These are phyloP conservation scores for Planococcus citri DNA, from an alignment of 1,140 invertebrate genomes.

Conservation along the genomic window DNA sequence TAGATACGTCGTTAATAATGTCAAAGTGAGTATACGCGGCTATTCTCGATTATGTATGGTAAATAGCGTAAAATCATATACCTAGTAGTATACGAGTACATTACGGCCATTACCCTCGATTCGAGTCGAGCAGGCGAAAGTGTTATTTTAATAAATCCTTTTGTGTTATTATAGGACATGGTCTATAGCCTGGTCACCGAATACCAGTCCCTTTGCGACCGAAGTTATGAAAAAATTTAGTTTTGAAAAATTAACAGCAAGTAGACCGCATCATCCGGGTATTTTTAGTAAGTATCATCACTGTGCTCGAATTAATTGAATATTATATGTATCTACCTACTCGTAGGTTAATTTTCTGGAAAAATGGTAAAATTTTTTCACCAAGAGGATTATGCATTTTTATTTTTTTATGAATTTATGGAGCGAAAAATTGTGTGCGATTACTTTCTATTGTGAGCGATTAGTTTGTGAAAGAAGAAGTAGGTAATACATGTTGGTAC, in stretches of 20 bases:
- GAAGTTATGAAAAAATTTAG: neutral
- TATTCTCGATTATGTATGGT: neutral
- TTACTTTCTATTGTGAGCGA: no score
- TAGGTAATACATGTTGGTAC: no score
- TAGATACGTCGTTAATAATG: neutral
- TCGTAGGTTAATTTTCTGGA: no score
- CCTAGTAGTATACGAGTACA: no score
- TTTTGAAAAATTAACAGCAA: neutral
- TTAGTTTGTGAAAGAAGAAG: no score
- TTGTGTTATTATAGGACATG: neutral
- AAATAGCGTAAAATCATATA: neutral
- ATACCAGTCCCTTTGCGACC: neutral
- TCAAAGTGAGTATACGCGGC: neutral
- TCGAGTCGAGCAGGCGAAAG: neutral
- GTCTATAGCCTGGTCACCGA: neutral
- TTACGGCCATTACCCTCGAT: neutral
- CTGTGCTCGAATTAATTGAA: no score
- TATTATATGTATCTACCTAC: no score
- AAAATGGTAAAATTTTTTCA: no score
- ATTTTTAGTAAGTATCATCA: neutral
- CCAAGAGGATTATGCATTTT: no score
- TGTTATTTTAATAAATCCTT: neutral
- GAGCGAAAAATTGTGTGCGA: no score
- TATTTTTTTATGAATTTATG: no score
- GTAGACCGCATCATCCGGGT: neutral